Conservation (phyloP, 2,113 vertebrate species). For the Columba livia region DNA sequence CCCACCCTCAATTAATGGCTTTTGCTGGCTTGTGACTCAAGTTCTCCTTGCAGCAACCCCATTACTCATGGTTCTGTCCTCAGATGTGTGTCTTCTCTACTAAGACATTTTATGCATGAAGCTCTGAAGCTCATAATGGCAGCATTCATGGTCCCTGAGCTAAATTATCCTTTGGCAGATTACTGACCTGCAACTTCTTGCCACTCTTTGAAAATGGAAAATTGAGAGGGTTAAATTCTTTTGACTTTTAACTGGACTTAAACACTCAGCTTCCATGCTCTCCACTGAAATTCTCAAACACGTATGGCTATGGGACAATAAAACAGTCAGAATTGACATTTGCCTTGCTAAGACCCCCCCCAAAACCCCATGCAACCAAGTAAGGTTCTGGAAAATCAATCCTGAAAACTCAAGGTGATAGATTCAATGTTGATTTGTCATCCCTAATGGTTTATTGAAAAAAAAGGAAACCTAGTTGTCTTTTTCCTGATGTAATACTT, state of each 20-base stretch:
- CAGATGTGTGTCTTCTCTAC: not conserved
- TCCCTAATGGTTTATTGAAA: not conserved
- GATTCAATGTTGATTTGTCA: not conserved
- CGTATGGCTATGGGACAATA: not conserved
- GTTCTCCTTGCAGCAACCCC: not conserved
- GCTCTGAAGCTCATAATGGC: not conserved
- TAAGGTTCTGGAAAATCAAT: not conserved
- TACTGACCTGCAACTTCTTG: not conserved
- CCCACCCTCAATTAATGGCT: not conserved
- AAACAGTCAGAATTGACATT: not conserved
- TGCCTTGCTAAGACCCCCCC: not conserved
- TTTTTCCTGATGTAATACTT: not conserved
- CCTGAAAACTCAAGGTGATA: not conserved
- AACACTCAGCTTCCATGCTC: not conserved
- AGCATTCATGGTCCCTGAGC: not conserved
- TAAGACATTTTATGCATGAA: not conserved
- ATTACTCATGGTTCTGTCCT: not conserved
- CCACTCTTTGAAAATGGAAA: not conserved
- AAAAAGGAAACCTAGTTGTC: accelerated
- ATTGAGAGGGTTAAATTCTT: not conserved
- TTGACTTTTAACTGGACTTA: not conserved
- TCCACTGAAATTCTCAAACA: not conserved
- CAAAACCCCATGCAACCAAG: not conserved
- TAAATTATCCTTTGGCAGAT: not conserved
- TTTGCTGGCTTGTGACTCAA: not conserved